phyloP scores from a whole-genome alignment of 2,113 vertebrate species.

The Ovibos moschatus region DNA sequence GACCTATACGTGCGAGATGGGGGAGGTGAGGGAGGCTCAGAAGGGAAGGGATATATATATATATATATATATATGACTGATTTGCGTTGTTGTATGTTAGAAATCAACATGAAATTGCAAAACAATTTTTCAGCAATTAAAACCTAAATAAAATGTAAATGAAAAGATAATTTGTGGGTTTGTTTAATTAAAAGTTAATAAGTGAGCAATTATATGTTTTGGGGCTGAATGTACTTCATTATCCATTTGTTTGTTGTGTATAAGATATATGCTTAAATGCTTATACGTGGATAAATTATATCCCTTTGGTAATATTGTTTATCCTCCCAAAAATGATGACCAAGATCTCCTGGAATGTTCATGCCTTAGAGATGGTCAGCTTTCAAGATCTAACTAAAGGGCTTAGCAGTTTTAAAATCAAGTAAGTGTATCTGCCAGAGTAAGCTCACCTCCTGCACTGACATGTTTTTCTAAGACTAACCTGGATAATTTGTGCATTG shows the following conservation, averaged over 20 bases:
- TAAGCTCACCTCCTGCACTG: neutral
- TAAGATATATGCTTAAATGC: neutral
- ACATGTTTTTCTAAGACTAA: neutral
- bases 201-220: neutral
- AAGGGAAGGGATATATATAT: neutral
- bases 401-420: neutral
- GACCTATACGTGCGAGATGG: neutral
- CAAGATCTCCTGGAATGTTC: neutral
- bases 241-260: neutral
- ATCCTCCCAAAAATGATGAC: neutral
- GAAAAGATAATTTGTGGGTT: neutral
- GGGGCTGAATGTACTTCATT: neutral
- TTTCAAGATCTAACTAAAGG: neutral
- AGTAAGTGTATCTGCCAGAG: neutral
- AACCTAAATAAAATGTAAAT: neutral
- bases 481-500: neutral
- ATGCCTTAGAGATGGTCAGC: neutral
- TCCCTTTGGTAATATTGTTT: neutral
- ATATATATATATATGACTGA: neutral
- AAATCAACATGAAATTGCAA: neutral
- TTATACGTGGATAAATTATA: neutral
- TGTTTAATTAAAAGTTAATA: neutral
- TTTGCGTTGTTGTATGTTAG: fast-evolving
- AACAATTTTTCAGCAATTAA: neutral
- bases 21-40: neutral